A percentile compares a stretch with the other conserved stretches of the same genome.
Conservation (phyloP, 2,113 vertebrate species). For the Acanthochromis polyacanthus region DNA sequence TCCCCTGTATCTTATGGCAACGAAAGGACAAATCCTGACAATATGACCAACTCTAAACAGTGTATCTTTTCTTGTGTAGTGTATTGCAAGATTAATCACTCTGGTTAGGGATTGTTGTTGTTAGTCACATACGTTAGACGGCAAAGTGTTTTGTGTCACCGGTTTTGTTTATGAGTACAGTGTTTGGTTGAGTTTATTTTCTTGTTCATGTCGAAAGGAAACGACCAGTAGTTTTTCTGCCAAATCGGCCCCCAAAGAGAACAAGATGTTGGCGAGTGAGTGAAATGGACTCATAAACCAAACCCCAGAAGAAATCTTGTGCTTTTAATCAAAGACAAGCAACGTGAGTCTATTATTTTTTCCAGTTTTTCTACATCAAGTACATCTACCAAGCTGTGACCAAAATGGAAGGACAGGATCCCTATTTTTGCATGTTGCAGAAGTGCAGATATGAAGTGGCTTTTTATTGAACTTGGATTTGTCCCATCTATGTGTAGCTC, state of each 20-base stretch:
- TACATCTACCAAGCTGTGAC: background rate
- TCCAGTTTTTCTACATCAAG: background rate
- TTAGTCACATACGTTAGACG: constrained; percentile 40
- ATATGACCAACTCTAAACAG: constrained; percentile 50
- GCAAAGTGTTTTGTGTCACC: constrained; percentile 42
- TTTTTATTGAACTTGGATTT: constrained; percentile 24
- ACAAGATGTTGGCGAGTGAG: constrained; percentile 41
- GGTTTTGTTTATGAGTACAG: constrained; percentile 58
- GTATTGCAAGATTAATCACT: constrained; percentile 35
- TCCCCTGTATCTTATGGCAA: constrained; percentile 37
- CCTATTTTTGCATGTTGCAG: background rate
- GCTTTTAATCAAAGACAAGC: background rate
- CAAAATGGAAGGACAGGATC: background rate
- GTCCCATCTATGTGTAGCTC: background rate
- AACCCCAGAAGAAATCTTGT: background rate
- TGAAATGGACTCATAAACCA: constrained; percentile 12
- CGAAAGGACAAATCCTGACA: constrained; percentile 37
- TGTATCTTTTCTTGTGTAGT: constrained; percentile 1
- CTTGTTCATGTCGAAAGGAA: constrained; percentile 42
- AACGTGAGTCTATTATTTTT: background rate
- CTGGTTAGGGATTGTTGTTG: constrained; percentile 41
- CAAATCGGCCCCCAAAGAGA: constrained; percentile 41
- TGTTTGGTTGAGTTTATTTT: constrained; percentile 67
- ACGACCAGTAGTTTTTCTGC: constrained; percentile 31
- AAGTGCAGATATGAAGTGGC: constrained; percentile 1